A percentile compares a stretch with the other conserved stretches of the same genome.
These are phyloP conservation scores for Caenorhabditis angaria DNA, from an alignment of 2,888 invertebrate species.

Conservation along the genomic window DNA sequence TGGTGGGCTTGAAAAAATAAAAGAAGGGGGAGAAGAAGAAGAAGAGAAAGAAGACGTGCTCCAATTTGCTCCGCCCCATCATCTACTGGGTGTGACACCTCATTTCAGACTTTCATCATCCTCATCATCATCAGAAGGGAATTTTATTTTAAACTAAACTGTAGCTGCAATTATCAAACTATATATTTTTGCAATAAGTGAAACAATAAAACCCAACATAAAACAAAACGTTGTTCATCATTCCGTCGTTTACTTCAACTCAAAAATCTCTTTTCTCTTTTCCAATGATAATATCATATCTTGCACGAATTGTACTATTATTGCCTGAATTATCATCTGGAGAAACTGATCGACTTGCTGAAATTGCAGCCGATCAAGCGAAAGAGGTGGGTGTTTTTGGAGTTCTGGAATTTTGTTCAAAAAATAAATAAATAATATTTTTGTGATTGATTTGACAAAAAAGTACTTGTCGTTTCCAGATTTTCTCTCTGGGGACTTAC, in stretches of 20 bases:
- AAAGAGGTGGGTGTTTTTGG: neutral
- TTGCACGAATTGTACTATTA: constrained; percentile 66
- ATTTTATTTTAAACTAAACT: no score
- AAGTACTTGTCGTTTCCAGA: no score
- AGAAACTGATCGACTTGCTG: constrained; percentile 59
- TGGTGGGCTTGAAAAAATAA: neutral
- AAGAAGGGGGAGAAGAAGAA: neutral
- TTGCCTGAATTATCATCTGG: constrained; percentile 65
- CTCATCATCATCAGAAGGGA: no score
- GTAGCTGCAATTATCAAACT: no score
- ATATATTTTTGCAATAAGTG: neutral
- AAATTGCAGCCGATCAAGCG: constrained; percentile 54
- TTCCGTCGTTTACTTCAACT: constrained; percentile 28
- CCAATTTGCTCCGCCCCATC: constrained; percentile 8
- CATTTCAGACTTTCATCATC: constrained; percentile 21
- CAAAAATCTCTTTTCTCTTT: constrained; percentile 20
- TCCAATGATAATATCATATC: constrained; percentile 69
- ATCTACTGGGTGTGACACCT: constrained; percentile 48
- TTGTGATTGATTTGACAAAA: no score
- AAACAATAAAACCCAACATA: neutral
- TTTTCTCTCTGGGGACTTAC: no score
- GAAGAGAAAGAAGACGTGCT: neutral
- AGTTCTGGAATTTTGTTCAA: neutral
- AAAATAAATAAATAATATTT: no score
- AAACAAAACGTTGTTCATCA: constrained; percentile 12